Conservation (phyloP, 1,140 invertebrate species). For the Rhagoletis zephyria region DNA sequence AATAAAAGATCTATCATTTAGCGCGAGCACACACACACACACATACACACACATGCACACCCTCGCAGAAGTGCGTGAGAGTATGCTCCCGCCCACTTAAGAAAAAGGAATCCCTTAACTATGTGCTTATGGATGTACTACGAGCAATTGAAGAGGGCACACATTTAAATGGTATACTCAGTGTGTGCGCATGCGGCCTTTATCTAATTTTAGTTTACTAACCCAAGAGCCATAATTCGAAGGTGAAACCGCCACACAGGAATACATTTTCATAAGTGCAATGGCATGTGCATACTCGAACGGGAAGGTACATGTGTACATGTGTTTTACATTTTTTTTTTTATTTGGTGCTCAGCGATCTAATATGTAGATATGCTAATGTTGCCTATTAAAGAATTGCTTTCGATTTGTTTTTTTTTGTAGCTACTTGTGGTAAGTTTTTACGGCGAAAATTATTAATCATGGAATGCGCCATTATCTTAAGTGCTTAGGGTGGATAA, state of each 20-base stretch:
- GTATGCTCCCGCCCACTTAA: constrained; percentile 1
- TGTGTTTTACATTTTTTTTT: background rate
- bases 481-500: background rate
- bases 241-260: background rate
- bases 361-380: constrained; percentile 29
- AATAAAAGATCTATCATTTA: constrained; percentile 46
- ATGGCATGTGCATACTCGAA: background rate
- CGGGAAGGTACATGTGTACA: background rate
- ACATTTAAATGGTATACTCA: background rate
- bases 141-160: constrained; percentile 4
- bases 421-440: background rate
- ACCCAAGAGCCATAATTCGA: background rate
- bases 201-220: background rate
- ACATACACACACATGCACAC: background rate
- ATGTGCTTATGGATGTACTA: background rate
- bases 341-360: background rate
- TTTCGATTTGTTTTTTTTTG: background rate
- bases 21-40: background rate
- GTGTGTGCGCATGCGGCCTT: constrained; percentile 30
- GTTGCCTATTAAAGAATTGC: constrained; percentile 22
- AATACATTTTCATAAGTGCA: background rate
- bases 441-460: background rate
- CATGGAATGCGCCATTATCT: background rate
- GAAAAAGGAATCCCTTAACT: background rate
- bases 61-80: background rate